Evolutionary conservation across 37 sponge, comb jelly and placozoan species (phyloP).

Genomic region (Beroe forskalii): DNA sequence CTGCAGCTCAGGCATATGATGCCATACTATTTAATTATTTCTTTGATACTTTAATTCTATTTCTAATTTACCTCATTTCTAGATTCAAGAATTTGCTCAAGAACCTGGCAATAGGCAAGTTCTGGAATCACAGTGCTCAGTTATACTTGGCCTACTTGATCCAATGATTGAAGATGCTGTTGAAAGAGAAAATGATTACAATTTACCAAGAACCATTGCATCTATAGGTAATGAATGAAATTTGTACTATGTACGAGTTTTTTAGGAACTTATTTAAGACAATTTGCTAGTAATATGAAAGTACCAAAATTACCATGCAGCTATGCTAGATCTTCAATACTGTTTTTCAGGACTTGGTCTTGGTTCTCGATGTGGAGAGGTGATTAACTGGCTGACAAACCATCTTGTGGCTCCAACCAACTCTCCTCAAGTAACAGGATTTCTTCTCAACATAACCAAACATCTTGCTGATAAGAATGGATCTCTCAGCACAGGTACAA

Average conservation of each 20-base stretch:
- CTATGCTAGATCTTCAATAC: neutral
- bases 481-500: slow-evolving; percentile 6
- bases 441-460: slow-evolving; percentile 54
- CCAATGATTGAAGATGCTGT: slow-evolving; percentile 50
- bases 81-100: slow-evolving; percentile 43
- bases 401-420: neutral
- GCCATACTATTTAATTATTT: neutral
- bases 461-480: slow-evolving; percentile 4
- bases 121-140: neutral
- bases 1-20: neutral
- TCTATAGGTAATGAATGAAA: slow-evolving; percentile 12
- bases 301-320: too few relatives aligned
- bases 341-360: slow-evolving; percentile 51
- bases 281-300: too few relatives aligned
- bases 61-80: neutral
- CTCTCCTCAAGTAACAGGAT: slow-evolving; percentile 15
- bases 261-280: too few relatives aligned
- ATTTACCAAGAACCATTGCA: slow-evolving; percentile 14
- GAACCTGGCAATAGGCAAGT: slow-evolving; percentile 20
- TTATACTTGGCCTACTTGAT: slow-evolving; percentile 1
- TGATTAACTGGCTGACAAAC: slow-evolving; percentile 47
- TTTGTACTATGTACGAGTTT: too few relatives aligned
- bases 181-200: slow-evolving; percentile 7
- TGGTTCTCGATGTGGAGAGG: neutral
- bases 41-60: too few relatives aligned